Evolutionary conservation across 1,140 invertebrate genomes (phyloP).

Genomic region (Carposina sasakii): DNA sequence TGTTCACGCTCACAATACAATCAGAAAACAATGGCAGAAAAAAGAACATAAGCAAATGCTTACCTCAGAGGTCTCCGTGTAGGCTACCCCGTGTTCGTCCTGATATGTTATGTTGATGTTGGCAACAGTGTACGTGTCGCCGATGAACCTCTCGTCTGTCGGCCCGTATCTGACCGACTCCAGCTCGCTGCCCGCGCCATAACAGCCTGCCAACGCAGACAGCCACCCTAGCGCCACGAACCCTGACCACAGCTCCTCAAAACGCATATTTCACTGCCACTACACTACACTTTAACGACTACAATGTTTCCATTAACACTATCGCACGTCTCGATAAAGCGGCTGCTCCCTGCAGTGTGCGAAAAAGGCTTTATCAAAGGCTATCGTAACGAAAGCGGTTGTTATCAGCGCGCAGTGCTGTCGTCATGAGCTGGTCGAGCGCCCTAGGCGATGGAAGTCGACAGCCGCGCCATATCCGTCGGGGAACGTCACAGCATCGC

Average conservation of each 20-base stretch:
- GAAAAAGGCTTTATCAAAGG: conserved; percentile 29
- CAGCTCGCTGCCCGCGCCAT: conserved; percentile 47
- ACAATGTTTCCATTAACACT: conserved; percentile 29
- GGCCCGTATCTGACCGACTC: conserved; percentile 49
- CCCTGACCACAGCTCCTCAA: conserved; percentile 46
- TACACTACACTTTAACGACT: conserved; percentile 10
- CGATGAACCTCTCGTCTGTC: conserved; percentile 39
- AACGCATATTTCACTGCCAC: conserved; percentile 42
- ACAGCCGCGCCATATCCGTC: conserved; percentile 63
- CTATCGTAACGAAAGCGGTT: conserved; percentile 47
- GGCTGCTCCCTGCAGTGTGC: conserved; percentile 27
- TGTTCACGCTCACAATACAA: too few relatives aligned
- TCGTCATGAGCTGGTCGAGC: too few relatives aligned
- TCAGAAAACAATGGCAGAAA: too few relatives aligned
- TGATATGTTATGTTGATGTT: conserved; percentile 60
- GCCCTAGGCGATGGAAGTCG: too few relatives aligned
- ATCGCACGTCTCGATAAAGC: conserved; percentile 31
- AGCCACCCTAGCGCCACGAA: conserved; percentile 49
- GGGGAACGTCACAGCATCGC: conserved; percentile 52
- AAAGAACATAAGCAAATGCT: too few relatives aligned
- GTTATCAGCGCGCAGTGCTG: too few relatives aligned
- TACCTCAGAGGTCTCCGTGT: conserved; percentile 59
- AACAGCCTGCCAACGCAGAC: conserved; percentile 45
- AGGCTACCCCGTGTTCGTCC: conserved; percentile 53
- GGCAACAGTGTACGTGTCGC: conserved; percentile 49